A percentile compares a stretch with the other conserved stretches of the same genome.
Evolutionary conservation across 2,797 vertebrate species (phyloP).

Genomic region (Carcharodon carcharias): DNA sequence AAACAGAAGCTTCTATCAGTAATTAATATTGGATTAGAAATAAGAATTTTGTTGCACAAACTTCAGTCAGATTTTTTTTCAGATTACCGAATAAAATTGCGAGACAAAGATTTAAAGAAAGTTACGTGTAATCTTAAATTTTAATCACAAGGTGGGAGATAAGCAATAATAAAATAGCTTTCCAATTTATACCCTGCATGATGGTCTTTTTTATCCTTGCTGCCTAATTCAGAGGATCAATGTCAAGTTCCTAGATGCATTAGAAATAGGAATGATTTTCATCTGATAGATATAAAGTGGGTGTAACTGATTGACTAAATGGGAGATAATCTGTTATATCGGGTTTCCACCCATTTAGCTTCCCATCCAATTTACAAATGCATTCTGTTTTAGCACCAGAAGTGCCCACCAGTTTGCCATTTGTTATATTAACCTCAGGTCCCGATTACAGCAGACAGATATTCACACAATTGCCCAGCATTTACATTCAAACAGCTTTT

Average conservation of each 20-base stretch:
- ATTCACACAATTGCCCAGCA: not conserved
- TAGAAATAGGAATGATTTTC: not conserved
- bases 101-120: not conserved
- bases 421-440: not conserved
- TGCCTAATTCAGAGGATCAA: not conserved
- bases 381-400: not conserved
- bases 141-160: not conserved
- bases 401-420: not conserved
- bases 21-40: not conserved
- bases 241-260: not conserved
- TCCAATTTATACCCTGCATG: not conserved
- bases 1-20: not conserved
- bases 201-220: not conserved
- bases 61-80: not conserved
- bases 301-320: not conserved
- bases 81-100: not conserved
- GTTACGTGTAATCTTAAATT: not conserved
- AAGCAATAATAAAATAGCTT: not conserved
- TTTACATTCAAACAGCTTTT: not conserved
- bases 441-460: not conserved
- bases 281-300: not conserved
- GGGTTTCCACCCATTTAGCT: not conserved
- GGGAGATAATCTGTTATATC: not conserved
- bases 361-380: not conserved
- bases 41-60: not conserved